Conservation (phyloP, 1,140 invertebrate species). For the Cotesia glomerata region DNA sequence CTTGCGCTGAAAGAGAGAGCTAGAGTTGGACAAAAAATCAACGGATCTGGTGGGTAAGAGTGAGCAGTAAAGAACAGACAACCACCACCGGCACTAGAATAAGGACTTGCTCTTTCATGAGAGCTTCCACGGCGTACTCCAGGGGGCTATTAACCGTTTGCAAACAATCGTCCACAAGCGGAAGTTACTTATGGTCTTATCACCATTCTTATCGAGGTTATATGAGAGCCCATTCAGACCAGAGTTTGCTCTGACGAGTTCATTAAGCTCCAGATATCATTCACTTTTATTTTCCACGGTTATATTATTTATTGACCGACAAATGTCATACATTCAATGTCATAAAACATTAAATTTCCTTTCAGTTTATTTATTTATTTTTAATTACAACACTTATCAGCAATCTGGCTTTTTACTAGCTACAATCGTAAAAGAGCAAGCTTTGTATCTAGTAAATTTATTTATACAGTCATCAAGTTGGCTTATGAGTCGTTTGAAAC, state of each 20-base stretch:
- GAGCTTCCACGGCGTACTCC: constrained; percentile 47
- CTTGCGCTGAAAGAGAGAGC: not conserved
- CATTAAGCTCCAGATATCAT: too few relatives aligned
- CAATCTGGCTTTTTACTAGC: too few relatives aligned
- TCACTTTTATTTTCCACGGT: too few relatives aligned
- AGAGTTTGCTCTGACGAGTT: not conserved
- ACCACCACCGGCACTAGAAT: not conserved
- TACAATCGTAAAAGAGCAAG: too few relatives aligned
- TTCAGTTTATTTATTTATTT: too few relatives aligned
- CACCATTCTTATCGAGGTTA: constrained; percentile 52
- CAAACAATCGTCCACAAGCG: constrained; percentile 62
- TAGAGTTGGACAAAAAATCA: not conserved
- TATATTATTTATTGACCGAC: too few relatives aligned
- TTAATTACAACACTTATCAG: too few relatives aligned
- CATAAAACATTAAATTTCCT: too few relatives aligned
- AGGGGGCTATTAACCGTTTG: constrained; percentile 59
- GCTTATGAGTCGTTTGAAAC: too few relatives aligned
- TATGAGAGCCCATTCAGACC: constrained; percentile 20
- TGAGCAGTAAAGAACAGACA: not conserved
- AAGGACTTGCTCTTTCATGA: constrained; percentile 11
- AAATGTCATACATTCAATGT: too few relatives aligned
- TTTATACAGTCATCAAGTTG: too few relatives aligned
- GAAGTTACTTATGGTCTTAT: constrained; percentile 55
- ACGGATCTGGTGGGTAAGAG: not conserved
- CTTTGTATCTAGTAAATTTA: too few relatives aligned